Evolutionary conservation across 1,140 invertebrate species (phyloP), one percentile per base, ranked within the genome.

Genomic region (Ruditapes philippinarum): DNA sequence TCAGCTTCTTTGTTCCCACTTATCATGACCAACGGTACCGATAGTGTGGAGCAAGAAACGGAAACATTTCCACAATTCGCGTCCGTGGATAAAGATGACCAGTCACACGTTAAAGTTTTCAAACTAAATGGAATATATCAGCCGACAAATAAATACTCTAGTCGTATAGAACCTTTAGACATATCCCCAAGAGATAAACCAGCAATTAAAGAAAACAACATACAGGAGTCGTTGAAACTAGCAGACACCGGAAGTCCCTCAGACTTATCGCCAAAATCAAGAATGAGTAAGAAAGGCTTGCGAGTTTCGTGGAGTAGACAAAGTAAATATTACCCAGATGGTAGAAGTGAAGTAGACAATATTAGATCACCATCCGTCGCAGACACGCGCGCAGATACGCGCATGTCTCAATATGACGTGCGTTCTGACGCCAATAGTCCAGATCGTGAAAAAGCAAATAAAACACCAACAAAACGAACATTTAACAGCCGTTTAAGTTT

Each of bases 61-160:
- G 57, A 83, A 36, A 42, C 33, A 54, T 85, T 88, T 62, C 90
- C 80, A 12, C 88, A 80, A 88, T 94, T 92, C 74, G 82, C 85
- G 28, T 79, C 91, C 0, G 88, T 91, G 31, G 93, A 94, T 81
- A 92, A 91, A 89, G 91, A 94, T 54, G 92, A 92, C 70, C 60
- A 80, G 33, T 91, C 89, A 7, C 88, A 88, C 87, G 89, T 92
- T 0, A 92, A 92, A 74, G 89, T 91, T 45, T 92, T 91, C 62
- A 92, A 92, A 83, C 74, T 90, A 62, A 85, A 89, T 33, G 92
- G 92, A 49, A 82, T 92, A 40, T 92, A 90, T 62, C 74, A 84
- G 60, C 92, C 92, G 2, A 90, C 91, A 25, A 92, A 92, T 68
- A 92, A 91, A 86, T 92, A 92, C 51, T 89, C 82, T 11, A 89